Base-by-base conservation (phyloP, 30 jellyfish, hydroid and myxozoan genomes). In the Aurelia sp. region DNA sequence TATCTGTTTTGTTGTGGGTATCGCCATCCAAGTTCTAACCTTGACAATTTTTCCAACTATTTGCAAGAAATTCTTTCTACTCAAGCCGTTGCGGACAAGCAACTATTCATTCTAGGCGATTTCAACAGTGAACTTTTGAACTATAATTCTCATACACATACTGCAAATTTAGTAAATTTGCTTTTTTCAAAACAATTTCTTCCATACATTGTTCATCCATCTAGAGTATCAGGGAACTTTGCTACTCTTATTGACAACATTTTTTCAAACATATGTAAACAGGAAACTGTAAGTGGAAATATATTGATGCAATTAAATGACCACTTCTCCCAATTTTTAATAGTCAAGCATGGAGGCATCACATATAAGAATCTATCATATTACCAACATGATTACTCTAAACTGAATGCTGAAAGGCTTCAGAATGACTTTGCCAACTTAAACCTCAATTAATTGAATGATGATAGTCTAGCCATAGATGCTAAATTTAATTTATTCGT, bases 281-380 rank as follows among this genome's bases (percentile, higher is more conserved):
- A 64, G 76, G 38, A 64, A 64, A 64, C 76, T 64, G 76, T 64
- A 64, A 64, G 76, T 64, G 76, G 76, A 64, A 64, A 64, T 24
- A 18, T 64, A 64, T 64, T 64, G 76, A 64, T 64, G 76, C 38
- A 3, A 64, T 15, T 64, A 64, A 64, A 1, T 15, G 76, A 64
- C 2, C 76, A 64, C 13, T 64, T 64, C 24, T 3, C 40, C 27
- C 66, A 57, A 27, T 57, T 57, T 57, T 57, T n/a, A 1, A 57
- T 57, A 57, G 66, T 57, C 66, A n/a, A 57, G 17, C 20, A 57
- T 57, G 66, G 66, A 64, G 17, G 17, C 27, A 27, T 27, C 2
- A 27, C 33, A 27, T 27, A 27, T 27, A 27, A 27, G 33, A 27
- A 27, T 27, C 33, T 27, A 27, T 27, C 33, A 27, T 27, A 27